Conservation (phyloP, 2,113 vertebrate species). For the Nothoprocta perdicaria region DNA sequence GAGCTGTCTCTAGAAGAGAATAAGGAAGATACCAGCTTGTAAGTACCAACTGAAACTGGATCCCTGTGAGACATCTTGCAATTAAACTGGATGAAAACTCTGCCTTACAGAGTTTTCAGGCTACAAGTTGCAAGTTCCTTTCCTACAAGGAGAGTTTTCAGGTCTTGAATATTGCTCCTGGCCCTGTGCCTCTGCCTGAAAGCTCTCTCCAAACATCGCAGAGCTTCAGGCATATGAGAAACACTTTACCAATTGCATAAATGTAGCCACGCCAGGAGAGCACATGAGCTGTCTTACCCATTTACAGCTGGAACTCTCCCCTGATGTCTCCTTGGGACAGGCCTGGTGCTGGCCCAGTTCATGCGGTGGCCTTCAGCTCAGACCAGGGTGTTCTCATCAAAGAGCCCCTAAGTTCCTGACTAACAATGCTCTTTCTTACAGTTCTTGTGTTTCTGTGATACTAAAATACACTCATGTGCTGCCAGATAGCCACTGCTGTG, state of each 20-base stretch:
- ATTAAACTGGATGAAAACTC: background rate
- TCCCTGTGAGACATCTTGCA: background rate
- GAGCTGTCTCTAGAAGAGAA: background rate
- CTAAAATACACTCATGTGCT: background rate
- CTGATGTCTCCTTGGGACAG: rapidly evolving
- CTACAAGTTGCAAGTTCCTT: background rate
- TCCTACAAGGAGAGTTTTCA: background rate
- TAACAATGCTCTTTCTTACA: background rate
- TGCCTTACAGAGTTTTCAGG: background rate
- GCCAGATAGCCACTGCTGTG: background rate
- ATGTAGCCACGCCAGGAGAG: background rate
- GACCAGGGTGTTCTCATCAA: background rate
- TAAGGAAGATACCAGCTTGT: background rate
- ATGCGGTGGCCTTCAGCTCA: background rate
- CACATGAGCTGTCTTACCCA: background rate
- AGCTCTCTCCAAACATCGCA: background rate
- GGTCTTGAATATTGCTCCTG: background rate
- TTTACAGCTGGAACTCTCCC: background rate
- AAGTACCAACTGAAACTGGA: background rate
- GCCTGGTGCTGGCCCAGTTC: background rate
- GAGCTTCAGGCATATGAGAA: background rate
- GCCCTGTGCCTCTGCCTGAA: background rate
- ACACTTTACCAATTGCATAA: background rate
- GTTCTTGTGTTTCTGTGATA: background rate
- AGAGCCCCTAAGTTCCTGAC: background rate